Evolutionary conservation across 2,888 invertebrate genomes (phyloP).

Genomic region (Noctua pronuba): DNA sequence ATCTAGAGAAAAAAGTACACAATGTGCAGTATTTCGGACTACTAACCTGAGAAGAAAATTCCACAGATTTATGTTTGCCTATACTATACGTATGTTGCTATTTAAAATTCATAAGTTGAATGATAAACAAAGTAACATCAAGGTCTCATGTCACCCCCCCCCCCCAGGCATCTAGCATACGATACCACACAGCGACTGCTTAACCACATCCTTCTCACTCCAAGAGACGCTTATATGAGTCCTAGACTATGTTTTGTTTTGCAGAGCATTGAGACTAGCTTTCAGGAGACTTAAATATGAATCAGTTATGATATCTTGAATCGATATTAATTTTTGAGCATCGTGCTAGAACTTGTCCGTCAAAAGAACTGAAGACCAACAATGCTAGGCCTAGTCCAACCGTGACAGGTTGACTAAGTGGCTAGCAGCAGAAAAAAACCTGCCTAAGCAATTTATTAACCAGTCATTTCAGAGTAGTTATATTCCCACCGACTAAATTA

Average conservation of each 20-base stretch:
- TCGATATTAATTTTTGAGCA: background rate
- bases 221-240: background rate
- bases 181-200: background rate
- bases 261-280: background rate
- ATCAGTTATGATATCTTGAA: background rate
- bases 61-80: background rate
- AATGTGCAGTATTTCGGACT: background rate
- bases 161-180: background rate
- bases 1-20: background rate
- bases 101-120: constrained; percentile 20
- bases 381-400: background rate
- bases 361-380: background rate
- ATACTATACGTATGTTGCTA: background rate
- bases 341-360: background rate
- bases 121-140: constrained; percentile 12
- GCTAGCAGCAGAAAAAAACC: background rate
- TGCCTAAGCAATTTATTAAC: constrained; percentile 3
- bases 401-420: background rate
- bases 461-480: background rate
- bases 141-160: constrained; percentile 19
- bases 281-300: background rate
- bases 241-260: background rate
- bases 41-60: background rate
- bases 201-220: background rate
- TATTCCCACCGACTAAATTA: background rate